Conservation (phyloP, 2,113 vertebrate species). For the Stegastes partitus region DNA sequence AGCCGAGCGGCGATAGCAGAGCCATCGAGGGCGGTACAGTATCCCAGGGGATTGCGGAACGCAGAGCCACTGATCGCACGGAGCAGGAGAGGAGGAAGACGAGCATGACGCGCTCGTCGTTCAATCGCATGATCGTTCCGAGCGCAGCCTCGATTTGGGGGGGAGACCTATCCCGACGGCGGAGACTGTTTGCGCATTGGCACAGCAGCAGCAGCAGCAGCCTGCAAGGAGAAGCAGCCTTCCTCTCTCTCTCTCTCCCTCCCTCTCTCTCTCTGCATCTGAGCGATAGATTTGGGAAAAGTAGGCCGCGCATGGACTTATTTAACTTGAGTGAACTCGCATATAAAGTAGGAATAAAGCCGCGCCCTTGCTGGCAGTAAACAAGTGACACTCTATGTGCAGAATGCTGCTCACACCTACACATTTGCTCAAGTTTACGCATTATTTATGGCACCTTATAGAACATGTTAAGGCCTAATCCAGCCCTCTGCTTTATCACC, state of each 20-base stretch:
- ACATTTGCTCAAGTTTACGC: background rate
- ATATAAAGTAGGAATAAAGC: conserved; percentile 54
- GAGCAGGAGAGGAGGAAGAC: conserved; percentile 54
- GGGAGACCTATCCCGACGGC: conserved; percentile 73
- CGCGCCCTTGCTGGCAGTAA: conserved; percentile 54
- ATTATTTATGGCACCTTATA: background rate
- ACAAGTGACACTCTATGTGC: conserved; percentile 25
- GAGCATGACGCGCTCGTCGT: conserved; percentile 78
- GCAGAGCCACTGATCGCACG: conserved; percentile 81
- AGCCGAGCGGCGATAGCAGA: conserved; percentile 85
- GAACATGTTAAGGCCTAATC: background rate
- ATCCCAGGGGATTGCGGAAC: conserved; percentile 80
- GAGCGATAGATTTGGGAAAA: conserved; percentile 60
- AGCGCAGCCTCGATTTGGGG: conserved; percentile 77
- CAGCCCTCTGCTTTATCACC: background rate
- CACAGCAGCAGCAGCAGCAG: conserved; percentile 71
- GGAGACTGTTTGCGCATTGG: conserved; percentile 78
- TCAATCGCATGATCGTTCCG: conserved; percentile 77
- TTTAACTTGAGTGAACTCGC: conserved; percentile 70
- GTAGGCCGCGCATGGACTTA: conserved; percentile 62
- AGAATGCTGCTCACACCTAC: background rate
- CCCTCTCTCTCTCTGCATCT: conserved; percentile 39
- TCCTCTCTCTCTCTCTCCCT: background rate
- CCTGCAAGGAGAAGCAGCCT: conserved; percentile 19
- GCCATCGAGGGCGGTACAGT: conserved; percentile 81